Conservation (phyloP, 1,140 invertebrate species). For the Zaprionus ghesquierei region DNA sequence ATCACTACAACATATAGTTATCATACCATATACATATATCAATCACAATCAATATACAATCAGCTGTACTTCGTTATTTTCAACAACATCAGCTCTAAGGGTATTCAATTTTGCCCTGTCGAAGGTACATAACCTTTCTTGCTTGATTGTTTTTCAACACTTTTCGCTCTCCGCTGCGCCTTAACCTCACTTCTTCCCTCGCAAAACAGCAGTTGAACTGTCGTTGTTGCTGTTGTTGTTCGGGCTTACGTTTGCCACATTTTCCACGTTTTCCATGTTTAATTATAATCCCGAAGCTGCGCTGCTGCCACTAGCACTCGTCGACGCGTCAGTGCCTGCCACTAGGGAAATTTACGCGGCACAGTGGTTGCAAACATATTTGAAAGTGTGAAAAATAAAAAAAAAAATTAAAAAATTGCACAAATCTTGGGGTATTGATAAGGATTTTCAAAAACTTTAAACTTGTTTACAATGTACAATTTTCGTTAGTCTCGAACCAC, state of each 20-base stretch:
- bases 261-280: constrained; percentile 76
- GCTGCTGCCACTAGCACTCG: constrained; percentile 6
- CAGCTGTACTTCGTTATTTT: too few species aligned
- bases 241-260: constrained; percentile 57
- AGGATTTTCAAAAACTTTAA: too few species aligned
- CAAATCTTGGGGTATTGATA: too few species aligned
- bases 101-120: neutral
- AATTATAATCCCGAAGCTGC: constrained; percentile 73
- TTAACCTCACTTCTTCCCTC: neutral
- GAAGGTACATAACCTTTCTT: neutral
- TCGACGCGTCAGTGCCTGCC: constrained; percentile 42
- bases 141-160: neutral
- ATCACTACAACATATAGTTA: too few species aligned
- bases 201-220: neutral
- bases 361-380: constrained; percentile 5
- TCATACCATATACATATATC: too few species aligned
- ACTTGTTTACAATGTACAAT: too few species aligned
- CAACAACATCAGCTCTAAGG: too few species aligned
- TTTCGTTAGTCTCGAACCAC: neutral
- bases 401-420: too few species aligned
- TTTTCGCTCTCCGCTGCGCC: neutral
- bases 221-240: constrained; percentile 30
- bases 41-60: too few species aligned
- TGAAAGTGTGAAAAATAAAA: too few species aligned
- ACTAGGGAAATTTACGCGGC: constrained; percentile 67